These are phyloP conservation scores for Ricordea florida DNA, from an alignment of 92 coral and sea anemone genomes.

Conservation along the genomic window DNA sequence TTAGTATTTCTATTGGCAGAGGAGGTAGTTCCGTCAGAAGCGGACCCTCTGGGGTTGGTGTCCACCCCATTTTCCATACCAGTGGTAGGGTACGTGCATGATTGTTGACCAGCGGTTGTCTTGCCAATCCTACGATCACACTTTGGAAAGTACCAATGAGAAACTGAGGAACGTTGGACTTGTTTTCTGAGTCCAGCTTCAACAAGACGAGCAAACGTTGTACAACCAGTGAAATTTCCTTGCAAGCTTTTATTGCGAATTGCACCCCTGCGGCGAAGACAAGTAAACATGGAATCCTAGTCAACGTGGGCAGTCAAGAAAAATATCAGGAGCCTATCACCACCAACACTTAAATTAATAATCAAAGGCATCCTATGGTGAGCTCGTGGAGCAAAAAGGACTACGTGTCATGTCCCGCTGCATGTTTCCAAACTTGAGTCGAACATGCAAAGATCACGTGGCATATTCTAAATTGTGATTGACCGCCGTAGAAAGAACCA, in stretches of 20 bases:
- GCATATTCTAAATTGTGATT: no score
- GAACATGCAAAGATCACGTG: no score
- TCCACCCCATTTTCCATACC: constrained; percentile 97
- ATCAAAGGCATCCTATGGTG: no score
- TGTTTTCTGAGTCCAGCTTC: constrained; percentile 40
- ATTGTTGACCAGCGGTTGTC: constrained; percentile 92
- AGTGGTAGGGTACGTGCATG: constrained; percentile 93
- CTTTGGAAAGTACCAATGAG: constrained; percentile 78
- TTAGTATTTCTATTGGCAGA: constrained; percentile 90
- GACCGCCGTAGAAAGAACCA: no score
- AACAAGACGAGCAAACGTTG: constrained; percentile 60
- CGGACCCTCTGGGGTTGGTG: constrained; percentile 85
- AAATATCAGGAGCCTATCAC: no score
- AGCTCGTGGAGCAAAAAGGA: no score
- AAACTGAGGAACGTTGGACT: constrained; percentile 77
- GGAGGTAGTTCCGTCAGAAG: constrained; percentile 92
- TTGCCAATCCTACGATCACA: constrained; percentile 81
- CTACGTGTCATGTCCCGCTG: no score
- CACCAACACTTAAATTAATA: no score
- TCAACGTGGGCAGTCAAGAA: background rate
- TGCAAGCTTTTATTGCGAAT: constrained; percentile 71
- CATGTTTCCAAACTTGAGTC: no score
- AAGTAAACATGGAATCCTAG: background rate
- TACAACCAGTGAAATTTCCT: constrained; percentile 73
- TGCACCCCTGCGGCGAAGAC: constrained; percentile 52